Evolutionary conservation across 2,797 vertebrate species (phyloP).

Genomic region (Meriones psammophilus): DNA sequence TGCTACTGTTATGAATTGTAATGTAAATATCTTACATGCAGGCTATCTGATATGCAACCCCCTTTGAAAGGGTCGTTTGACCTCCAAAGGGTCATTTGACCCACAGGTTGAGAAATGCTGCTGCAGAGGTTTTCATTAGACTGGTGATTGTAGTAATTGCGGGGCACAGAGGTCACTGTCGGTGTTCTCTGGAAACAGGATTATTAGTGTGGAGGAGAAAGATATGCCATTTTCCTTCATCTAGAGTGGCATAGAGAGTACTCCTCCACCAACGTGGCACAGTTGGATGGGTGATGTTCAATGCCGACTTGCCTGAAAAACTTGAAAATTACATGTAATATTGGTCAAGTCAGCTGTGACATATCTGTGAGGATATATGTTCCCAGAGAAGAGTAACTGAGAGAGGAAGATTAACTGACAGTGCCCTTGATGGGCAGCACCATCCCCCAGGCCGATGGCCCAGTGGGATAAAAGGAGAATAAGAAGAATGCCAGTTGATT

Average conservation of each 20-base stretch:
- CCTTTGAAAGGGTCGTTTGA: background rate
- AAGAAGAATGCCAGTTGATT: background rate
- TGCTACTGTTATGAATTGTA: background rate
- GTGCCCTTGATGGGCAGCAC: background rate
- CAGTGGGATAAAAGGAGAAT: background rate
- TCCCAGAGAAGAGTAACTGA: background rate
- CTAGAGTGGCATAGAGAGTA: background rate
- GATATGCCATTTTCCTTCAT: background rate
- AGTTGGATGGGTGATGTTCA: background rate
- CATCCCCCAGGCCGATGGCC: background rate
- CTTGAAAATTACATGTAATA: background rate
- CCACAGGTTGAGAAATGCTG: background rate
- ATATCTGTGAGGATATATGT: background rate
- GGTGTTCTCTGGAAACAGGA: background rate
- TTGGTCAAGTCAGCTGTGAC: background rate
- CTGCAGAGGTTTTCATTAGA: background rate
- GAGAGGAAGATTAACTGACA: background rate
- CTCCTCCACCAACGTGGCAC: too few species aligned
- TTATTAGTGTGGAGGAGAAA: background rate
- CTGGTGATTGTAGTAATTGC: background rate
- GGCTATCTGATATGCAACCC: background rate
- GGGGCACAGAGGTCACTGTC: accelerated
- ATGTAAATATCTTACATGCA: background rate
- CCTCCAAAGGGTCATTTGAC: background rate
- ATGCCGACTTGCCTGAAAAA: background rate